Percentiles rank a stretch among this genome's conserved stretches.
Conservation (phyloP, 1,140 invertebrate genomes). For the Eriosoma lanigerum region DNA sequence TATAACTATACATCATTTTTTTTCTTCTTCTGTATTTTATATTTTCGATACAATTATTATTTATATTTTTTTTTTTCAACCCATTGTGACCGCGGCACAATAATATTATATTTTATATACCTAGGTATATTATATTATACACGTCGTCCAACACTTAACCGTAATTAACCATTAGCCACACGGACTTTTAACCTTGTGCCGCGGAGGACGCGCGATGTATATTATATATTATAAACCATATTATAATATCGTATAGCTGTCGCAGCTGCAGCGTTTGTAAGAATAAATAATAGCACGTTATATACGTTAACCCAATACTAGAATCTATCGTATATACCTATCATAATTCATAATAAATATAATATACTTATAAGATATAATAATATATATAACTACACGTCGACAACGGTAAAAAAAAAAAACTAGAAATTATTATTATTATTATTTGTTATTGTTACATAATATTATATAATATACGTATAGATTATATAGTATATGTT, state of each 20-base stretch:
- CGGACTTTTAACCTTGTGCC: constrained; percentile 21
- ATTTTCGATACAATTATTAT: constrained; percentile 11
- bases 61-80: constrained; percentile 6
- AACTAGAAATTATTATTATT: too few relatives aligned
- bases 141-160: constrained; percentile 29
- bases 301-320: too few relatives aligned
- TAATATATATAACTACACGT: too few relatives aligned
- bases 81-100: constrained; percentile 19
- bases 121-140: neutral
- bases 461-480: too few relatives aligned
- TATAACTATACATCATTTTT: neutral
- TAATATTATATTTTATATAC: neutral
- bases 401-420: too few relatives aligned
- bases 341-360: too few relatives aligned
- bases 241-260: neutral
- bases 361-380: too few relatives aligned
- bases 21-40: neutral
- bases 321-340: too few relatives aligned
- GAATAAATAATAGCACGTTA: too few relatives aligned
- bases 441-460: too few relatives aligned
- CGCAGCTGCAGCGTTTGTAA: neutral
- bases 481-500: too few relatives aligned
- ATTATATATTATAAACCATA: neutral
- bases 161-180: constrained; percentile 50
- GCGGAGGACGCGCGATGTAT: constrained; percentile 1